phyloP scores from a whole-genome alignment of 2,888 invertebrate species.

The Geotrupes spiniger region DNA sequence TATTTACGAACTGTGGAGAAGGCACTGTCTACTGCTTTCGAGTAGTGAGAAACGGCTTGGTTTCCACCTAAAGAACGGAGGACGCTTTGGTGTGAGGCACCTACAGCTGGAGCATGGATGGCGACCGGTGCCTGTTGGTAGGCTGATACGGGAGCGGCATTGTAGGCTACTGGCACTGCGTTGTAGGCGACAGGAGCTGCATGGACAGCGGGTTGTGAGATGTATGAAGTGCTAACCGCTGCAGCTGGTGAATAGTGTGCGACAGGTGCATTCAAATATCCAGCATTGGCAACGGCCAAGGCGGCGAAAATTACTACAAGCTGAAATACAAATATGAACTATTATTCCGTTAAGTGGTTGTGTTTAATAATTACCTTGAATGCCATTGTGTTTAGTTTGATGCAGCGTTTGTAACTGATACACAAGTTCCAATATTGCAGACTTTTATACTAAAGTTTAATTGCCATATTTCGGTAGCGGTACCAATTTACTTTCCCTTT shows the following conservation, averaged over 20 bases:
- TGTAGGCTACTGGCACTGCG: too few species aligned
- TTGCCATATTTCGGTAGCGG: slow-evolving; percentile 29
- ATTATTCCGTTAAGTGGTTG: neutral
- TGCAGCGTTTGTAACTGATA: slow-evolving; percentile 20
- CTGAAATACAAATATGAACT: slow-evolving; percentile 9
- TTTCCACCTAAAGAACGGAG: slow-evolving; percentile 57
- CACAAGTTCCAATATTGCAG: slow-evolving; percentile 1
- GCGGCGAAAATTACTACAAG: slow-evolving; percentile 53
- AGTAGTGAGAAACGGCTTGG: slow-evolving; percentile 56
- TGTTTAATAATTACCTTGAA: slow-evolving; percentile 40
- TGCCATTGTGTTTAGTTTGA: slow-evolving; percentile 35
- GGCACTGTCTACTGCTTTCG: slow-evolving; percentile 59
- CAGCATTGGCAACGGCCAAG: slow-evolving; percentile 61
- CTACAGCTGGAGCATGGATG: slow-evolving; percentile 43
- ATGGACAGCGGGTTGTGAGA: slow-evolving; percentile 34
- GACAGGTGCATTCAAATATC: slow-evolving; percentile 50
- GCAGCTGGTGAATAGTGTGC: slow-evolving; percentile 41
- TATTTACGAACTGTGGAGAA: slow-evolving; percentile 61
- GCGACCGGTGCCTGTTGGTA: slow-evolving; percentile 35
- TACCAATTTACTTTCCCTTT: slow-evolving; percentile 47
- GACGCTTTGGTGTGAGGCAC: slow-evolving; percentile 57
- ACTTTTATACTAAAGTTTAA: slow-evolving; percentile 37
- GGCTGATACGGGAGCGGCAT: slow-evolving; percentile 32
- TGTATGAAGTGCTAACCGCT: slow-evolving; percentile 35
- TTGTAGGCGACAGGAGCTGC: slow-evolving; percentile 34